Percentiles rank a stretch among this genome's conserved stretches.
Evolutionary conservation across 2,797 vertebrate genomes (phyloP).

Genomic region (Hirundo rustica): DNA sequence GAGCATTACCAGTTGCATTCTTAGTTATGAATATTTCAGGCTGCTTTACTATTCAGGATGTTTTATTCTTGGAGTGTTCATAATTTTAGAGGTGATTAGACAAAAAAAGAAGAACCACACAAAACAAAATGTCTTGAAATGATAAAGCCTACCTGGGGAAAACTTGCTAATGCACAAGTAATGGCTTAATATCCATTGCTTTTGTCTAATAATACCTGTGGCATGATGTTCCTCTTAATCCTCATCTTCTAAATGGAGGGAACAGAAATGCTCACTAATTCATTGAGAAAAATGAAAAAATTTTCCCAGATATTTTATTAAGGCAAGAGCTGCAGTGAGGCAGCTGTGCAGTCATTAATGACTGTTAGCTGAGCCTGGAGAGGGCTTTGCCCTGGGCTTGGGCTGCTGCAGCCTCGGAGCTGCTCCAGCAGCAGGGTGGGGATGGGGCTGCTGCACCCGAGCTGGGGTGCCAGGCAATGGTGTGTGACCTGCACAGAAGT

Average conservation of each 20-base stretch:
- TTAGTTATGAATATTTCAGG: conserved; percentile 82
- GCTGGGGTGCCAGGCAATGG: neutral
- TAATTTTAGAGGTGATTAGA: conserved; percentile 82
- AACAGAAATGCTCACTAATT: conserved; percentile 39
- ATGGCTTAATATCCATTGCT: conserved; percentile 71
- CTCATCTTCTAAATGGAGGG: conserved; percentile 12
- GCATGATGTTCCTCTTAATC: conserved; percentile 45
- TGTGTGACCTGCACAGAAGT: neutral
- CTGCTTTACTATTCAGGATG: conserved; percentile 76
- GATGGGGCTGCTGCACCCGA: neutral
- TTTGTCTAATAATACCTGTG: conserved; percentile 62
- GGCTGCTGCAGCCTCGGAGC: neutral
- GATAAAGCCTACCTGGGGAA: conserved; percentile 74
- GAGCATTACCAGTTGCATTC: conserved; percentile 78
- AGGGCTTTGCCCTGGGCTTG: neutral
- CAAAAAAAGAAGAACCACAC: conserved; percentile 67
- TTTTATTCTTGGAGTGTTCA: conserved; percentile 76
- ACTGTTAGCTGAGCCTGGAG: neutral
- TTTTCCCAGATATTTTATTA: neutral
- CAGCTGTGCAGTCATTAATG: neutral
- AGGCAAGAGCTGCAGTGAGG: neutral
- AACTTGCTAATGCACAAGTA: conserved; percentile 77
- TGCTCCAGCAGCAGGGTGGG: neutral
- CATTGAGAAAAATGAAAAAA: neutral
- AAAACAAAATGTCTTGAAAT: conserved; percentile 75